Conservation (phyloP, 2,113 vertebrate species). For the Otus sunia region DNA sequence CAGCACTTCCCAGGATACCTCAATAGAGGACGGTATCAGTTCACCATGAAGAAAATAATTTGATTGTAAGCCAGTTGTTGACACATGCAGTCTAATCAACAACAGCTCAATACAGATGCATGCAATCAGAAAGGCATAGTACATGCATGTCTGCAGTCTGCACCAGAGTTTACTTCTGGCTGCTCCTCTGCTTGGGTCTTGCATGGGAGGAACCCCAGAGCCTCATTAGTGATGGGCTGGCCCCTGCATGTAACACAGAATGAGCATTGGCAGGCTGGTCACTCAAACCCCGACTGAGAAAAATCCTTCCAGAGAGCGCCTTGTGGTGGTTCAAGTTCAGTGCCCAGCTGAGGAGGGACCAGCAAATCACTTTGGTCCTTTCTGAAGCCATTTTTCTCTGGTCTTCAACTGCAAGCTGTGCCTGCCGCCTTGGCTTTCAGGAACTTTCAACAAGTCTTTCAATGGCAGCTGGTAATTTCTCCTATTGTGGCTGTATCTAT, state of each 20-base stretch:
- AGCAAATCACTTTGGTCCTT: neutral
- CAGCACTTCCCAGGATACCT: neutral
- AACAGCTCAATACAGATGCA: neutral
- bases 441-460: neutral
- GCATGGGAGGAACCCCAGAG: neutral
- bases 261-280: fast-evolving
- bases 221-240: neutral
- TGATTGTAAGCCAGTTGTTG: neutral
- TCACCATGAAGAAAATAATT: neutral
- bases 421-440: neutral
- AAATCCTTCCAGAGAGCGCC: fast-evolving
- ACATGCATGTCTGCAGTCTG: neutral
- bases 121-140: neutral
- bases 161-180: neutral
- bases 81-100: neutral
- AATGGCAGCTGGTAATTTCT: neutral
- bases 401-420: neutral
- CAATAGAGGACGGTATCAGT: fast-evolving
- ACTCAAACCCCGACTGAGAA: neutral
- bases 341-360: neutral
- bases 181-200: neutral
- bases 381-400: neutral
- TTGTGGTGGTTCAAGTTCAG: fast-evolving
- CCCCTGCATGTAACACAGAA: neutral
- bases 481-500: neutral